Conservation (phyloP, 2,888 invertebrate species). For the Noctua fimbriata region DNA sequence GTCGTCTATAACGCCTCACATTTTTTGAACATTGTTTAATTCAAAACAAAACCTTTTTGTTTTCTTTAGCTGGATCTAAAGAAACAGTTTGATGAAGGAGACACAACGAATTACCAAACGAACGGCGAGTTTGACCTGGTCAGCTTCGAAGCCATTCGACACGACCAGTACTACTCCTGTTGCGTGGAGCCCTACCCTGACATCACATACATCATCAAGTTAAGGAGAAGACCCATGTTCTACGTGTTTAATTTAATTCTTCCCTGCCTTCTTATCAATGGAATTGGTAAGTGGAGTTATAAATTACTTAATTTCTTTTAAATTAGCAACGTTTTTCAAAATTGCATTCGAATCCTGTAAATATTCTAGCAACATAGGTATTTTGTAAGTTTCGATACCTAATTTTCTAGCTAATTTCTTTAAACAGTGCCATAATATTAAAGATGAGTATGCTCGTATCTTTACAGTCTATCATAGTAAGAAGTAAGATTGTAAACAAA, state of each 20-base stretch:
- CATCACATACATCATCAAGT: conserved; percentile 94
- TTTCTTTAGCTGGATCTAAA: conserved; percentile 92
- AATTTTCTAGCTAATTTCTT: not conserved
- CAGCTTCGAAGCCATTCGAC: conserved; percentile 93
- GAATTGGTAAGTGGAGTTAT: conserved; percentile 92
- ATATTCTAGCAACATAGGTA: not conserved
- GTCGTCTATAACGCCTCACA: not conserved
- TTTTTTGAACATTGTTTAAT: not conserved
- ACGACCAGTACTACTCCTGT: conserved; percentile 94
- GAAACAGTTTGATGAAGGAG: conserved; percentile 95
- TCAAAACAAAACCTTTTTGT: not conserved
- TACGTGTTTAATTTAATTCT: conserved; percentile 96
- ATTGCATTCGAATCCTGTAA: not conserved
- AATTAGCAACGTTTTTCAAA: not conserved
- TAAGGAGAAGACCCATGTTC: conserved; percentile 94
- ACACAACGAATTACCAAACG: conserved; percentile 96
- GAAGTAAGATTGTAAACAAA: not conserved
- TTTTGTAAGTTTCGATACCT: not conserved
- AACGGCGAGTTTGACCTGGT: conserved; percentile 97
- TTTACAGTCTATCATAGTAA: not conserved
- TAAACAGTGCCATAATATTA: not conserved
- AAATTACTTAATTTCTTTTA: not conserved
- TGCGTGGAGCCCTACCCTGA: conserved; percentile 96
- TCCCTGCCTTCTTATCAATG: conserved; percentile 96
- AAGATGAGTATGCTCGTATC: not conserved